Conservation (phyloP, 2,113 vertebrate species). For the Sakesphorus luctuosus region DNA sequence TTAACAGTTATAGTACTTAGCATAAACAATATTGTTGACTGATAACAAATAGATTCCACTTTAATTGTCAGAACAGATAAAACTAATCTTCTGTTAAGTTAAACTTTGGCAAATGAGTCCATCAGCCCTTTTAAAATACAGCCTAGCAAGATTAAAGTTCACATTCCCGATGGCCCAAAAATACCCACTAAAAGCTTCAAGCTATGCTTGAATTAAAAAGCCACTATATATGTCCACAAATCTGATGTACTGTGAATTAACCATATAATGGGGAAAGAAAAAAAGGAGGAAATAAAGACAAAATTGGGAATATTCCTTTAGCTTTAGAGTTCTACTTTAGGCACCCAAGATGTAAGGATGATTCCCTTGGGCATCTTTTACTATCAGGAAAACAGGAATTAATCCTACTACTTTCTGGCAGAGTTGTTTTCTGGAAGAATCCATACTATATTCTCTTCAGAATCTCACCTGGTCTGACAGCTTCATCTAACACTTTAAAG, state of each 20-base stretch:
- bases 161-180: slow-evolving; percentile 37
- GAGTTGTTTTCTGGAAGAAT: not conserved
- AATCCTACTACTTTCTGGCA: not conserved
- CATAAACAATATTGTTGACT: not conserved
- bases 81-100: slow-evolving; percentile 45
- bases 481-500: not conserved
- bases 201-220: slow-evolving; percentile 22
- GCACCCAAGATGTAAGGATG: not conserved
- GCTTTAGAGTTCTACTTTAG: not conserved
- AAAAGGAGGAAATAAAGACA: not conserved
- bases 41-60: not conserved
- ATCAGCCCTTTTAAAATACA: not conserved
- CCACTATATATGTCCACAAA: not conserved
- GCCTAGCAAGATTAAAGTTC: not conserved
- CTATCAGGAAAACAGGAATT: not conserved
- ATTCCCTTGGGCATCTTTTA: not conserved
- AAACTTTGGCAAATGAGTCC: slow-evolving; percentile 37
- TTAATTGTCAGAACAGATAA: slow-evolving; percentile 29
- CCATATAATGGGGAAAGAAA: not conserved
- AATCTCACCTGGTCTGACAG: not conserved
- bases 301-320: not conserved
- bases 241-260: not conserved
- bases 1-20: slow-evolving; percentile 42
- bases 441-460: not conserved
- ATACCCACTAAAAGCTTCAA: not conserved